Base-by-base conservation (phyloP, 2,888 invertebrate genomes). In the Holacanthella duospinosa region DNA sequence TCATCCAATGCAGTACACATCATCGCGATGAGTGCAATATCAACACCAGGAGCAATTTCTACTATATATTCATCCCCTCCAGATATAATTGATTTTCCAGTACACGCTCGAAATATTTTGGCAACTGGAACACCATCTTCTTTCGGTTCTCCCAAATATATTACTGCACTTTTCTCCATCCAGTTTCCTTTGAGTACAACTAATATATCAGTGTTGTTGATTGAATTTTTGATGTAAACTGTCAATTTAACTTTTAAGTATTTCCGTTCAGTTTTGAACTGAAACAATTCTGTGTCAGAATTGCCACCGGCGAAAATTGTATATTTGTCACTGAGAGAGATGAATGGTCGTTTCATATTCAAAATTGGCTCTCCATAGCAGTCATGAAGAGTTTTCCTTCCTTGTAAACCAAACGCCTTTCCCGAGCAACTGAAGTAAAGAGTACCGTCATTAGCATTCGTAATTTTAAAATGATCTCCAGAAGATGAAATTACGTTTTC, bases 1-100 rank as follows among this genome's bases (percentile, higher is more conserved):
- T 69, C 69, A 43, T 69, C 67, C 55, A 69, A 53, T 2, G 67
- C 69, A 59, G 67, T 66, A 54, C 67, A 69, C 66, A 69, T 69
- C 26, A 64, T 64, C 1, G 67, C 67, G 56, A 65, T 60, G 2
- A 69, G 56, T 4, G 69, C 67, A 29, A 66, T 61, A 43, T 69
- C 69, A 25, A 67, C 67, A 26, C 69, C 69, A 59, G 67, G 61
- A 29, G 67, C 66, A 27, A 69, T 65, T 48, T 69, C 67, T 29
- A 69, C 36, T 19, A 62, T 62, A 44, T 67, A 67, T 16, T 67
- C 66, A 43, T 67, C 64, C 16, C 57, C 60, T 24, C 64, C 66
- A 27, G 62, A 61, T 25, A 66, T 36, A 57, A 64, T 58, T 21
- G 54, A 29, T 24, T 62, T 64, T 27, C 57, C 65, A 0, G 65